Evolutionary conservation across 2,888 invertebrate genomes (phyloP).

Genomic region (Parnassius apollo): DNA sequence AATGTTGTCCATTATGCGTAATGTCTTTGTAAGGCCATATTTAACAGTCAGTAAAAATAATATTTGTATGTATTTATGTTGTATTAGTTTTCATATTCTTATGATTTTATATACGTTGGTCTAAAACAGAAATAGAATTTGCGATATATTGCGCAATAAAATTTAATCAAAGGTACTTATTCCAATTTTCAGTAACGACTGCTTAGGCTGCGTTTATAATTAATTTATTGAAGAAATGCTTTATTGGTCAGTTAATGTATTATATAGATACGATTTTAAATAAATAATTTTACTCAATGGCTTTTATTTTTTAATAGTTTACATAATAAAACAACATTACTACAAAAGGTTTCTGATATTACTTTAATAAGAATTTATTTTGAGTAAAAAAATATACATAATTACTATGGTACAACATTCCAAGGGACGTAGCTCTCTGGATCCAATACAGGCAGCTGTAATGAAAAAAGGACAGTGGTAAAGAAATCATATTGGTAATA

Average conservation of each 20-base stretch:
- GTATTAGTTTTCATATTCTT: not conserved
- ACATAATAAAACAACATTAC: slow-evolving; percentile 32
- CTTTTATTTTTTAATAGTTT: slow-evolving; percentile 53
- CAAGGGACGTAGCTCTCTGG: slow-evolving; percentile 82
- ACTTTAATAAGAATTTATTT: slow-evolving; percentile 10
- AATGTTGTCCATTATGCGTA: not conserved
- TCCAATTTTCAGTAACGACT: slow-evolving; percentile 24
- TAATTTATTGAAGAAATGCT: slow-evolving; percentile 36
- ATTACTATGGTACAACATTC: slow-evolving; percentile 82
- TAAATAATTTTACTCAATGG: slow-evolving; percentile 52
- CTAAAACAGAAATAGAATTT: slow-evolving; percentile 6
- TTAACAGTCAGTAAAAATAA: not conserved
- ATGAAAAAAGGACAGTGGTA: slow-evolving; percentile 35
- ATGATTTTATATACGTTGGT: not conserved
- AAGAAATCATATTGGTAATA: no score
- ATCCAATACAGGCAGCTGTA: slow-evolving; percentile 80
- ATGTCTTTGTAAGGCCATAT: not conserved
- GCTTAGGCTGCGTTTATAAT: slow-evolving; percentile 29
- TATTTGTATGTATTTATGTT: not conserved
- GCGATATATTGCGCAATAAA: slow-evolving; percentile 15
- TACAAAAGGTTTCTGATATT: slow-evolving; percentile 40
- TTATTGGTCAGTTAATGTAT: slow-evolving; percentile 58
- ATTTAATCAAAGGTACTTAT: slow-evolving; percentile 27
- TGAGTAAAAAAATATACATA: slow-evolving; percentile 28
- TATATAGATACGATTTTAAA: slow-evolving; percentile 66